Evolutionary conservation across 1,140 invertebrate species (phyloP).

Genomic region (Zaprionus kolodkinae): DNA sequence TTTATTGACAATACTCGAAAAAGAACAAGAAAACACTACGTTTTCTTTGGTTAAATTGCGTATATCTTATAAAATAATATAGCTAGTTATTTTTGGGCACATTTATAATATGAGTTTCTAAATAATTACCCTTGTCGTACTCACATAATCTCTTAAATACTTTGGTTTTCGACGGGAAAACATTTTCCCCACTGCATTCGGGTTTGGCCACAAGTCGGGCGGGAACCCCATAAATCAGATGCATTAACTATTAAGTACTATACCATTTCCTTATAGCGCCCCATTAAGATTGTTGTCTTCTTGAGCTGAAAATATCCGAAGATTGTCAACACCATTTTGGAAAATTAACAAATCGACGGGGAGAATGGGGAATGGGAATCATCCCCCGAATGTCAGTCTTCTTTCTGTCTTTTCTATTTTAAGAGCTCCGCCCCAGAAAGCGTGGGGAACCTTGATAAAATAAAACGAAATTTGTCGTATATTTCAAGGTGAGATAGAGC

Average conservation of each 20-base stretch:
- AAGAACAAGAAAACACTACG: no score
- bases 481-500: conserved; percentile 63
- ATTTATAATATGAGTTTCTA: background rate
- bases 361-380: conserved; percentile 12
- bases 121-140: background rate
- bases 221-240: conserved; percentile 19
- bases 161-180: background rate
- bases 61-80: no score
- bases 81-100: no score
- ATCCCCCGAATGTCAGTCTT: conserved; percentile 33
- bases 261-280: background rate
- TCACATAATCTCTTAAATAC: background rate
- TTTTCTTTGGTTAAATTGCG: no score
- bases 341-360: conserved; percentile 49
- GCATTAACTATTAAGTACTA: conserved; percentile 1
- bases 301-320: conserved; percentile 43
- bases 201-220: background rate
- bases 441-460: conserved; percentile 45
- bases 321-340: conserved; percentile 64
- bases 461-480: conserved; percentile 66
- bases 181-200: no score
- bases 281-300: conserved; percentile 11
- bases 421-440: conserved; percentile 44
- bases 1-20: no score
- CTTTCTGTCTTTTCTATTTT: conserved; percentile 26